Conservation (phyloP, 2,888 invertebrate species). For the Chesias legatella region DNA sequence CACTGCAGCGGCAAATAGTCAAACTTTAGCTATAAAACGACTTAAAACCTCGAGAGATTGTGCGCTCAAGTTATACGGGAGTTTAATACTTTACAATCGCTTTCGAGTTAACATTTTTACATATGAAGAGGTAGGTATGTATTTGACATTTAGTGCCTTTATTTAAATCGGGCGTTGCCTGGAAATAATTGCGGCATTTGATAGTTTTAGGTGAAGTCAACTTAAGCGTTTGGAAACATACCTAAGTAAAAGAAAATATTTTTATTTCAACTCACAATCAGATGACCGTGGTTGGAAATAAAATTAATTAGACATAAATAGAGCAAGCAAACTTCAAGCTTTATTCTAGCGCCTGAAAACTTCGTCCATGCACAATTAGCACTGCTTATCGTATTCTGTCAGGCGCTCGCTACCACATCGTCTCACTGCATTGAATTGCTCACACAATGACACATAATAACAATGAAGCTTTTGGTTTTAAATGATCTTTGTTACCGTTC, state of each 20-base stretch:
- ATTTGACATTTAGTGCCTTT: too few species aligned
- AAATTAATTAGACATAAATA: too few species aligned
- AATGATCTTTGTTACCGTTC: too few species aligned
- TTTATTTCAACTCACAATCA: too few species aligned
- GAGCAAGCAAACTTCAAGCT: background rate
- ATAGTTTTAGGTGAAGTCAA: too few species aligned
- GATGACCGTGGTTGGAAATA: too few species aligned
- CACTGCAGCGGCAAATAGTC: background rate
- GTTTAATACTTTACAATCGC: slow-evolving; percentile 19
- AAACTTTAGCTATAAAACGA: slow-evolving; percentile 11
- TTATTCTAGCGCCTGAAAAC: slow-evolving; percentile 14
- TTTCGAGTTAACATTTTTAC: too few species aligned
- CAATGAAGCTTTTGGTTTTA: slow-evolving; percentile 5
- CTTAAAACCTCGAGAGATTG: slow-evolving; percentile 4
- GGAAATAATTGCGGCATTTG: too few species aligned
- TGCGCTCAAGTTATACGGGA: slow-evolving; percentile 1
- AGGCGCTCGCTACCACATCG: slow-evolving; percentile 42
- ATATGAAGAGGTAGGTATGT: too few species aligned
- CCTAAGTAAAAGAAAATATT: too few species aligned
- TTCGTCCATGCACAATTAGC: slow-evolving; percentile 38
- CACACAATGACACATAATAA: slow-evolving; percentile 11
- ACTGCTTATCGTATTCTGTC: slow-evolving; percentile 46
- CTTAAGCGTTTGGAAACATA: too few species aligned
- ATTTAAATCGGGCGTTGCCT: too few species aligned
- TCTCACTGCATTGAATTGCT: slow-evolving; percentile 19